phyloP scores from a whole-genome alignment of 2,797 vertebrate genomes.

The Chiloscyllium punctatum region DNA sequence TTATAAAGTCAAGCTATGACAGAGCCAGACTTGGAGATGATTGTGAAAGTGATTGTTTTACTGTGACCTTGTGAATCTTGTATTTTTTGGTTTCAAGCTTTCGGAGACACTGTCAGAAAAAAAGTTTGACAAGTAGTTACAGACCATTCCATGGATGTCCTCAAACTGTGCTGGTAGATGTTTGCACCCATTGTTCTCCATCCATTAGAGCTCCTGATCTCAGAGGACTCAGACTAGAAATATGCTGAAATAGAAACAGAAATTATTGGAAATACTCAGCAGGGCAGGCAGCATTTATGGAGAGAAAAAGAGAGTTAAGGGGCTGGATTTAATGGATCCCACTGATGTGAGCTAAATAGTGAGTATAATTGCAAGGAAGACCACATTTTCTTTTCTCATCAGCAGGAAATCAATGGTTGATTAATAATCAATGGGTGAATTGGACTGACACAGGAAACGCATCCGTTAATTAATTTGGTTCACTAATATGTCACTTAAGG shows the following conservation, averaged over 20 bases:
- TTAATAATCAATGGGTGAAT: neutral
- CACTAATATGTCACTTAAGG: no score
- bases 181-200: neutral
- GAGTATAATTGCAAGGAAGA: no score
- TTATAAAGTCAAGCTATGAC: neutral
- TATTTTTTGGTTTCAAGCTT: neutral
- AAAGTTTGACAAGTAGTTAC: neutral
- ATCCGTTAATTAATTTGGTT: neutral
- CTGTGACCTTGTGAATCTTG: neutral
- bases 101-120: neutral
- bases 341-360: no score
- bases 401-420: no score
- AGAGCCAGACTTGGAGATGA: neutral
- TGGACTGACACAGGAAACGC: neutral
- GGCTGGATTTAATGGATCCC: no score
- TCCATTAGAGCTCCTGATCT: neutral
- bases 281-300: no score
- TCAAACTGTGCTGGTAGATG: neutral
- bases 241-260: neutral
- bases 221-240: neutral
- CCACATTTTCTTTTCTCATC: no score
- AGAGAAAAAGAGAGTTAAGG: no score
- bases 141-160: neutral
- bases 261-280: no score
- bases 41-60: neutral